A percentile compares a stretch with the other conserved stretches of the same genome.
Conservation (phyloP, 2,888 invertebrate genomes). For the Craniophora ligustri region DNA sequence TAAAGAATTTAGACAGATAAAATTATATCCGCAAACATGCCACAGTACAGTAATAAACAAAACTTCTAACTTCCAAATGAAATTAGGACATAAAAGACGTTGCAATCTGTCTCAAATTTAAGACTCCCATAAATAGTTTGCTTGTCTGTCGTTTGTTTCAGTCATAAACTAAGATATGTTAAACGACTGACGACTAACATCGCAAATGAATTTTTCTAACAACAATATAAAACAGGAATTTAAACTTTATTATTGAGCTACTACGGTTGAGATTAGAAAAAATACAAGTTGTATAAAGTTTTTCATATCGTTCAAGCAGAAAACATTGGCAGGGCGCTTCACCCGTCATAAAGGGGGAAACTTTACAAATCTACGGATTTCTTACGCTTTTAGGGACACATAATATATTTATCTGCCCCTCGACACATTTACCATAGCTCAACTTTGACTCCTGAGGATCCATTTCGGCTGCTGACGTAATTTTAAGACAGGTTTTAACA, state of each 20-base stretch:
- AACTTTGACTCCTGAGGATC: slow-evolving; percentile 80
- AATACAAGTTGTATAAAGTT: slow-evolving; percentile 68
- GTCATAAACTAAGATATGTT: slow-evolving; percentile 82
- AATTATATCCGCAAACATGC: slow-evolving; percentile 29
- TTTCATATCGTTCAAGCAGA: slow-evolving; percentile 83
- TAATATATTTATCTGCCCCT: slow-evolving; percentile 87
- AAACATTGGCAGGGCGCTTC: slow-evolving; percentile 83
- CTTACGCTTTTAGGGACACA: slow-evolving; percentile 85
- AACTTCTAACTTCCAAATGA: slow-evolving; percentile 51
- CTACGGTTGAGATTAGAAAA: slow-evolving; percentile 59
- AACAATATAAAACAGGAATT: slow-evolving; percentile 40
- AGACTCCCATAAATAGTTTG: slow-evolving; percentile 76
- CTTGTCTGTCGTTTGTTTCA: slow-evolving; percentile 70
- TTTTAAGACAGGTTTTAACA: slow-evolving; percentile 50
- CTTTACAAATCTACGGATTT: slow-evolving; percentile 87
- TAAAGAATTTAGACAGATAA: slow-evolving; percentile 22
- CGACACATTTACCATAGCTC: slow-evolving; percentile 83
- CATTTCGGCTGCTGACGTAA: slow-evolving; percentile 69
- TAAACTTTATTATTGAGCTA: slow-evolving; percentile 44
- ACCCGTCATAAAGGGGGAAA: slow-evolving; percentile 86
- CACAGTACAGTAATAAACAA: slow-evolving; percentile 45
- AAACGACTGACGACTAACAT: slow-evolving; percentile 79
- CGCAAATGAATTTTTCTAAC: slow-evolving; percentile 77
- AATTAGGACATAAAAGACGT: slow-evolving; percentile 60
- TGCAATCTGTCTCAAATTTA: slow-evolving; percentile 70